Conservation (phyloP, 2,797 vertebrate species). For the Paratrypauchen microcephalus region DNA sequence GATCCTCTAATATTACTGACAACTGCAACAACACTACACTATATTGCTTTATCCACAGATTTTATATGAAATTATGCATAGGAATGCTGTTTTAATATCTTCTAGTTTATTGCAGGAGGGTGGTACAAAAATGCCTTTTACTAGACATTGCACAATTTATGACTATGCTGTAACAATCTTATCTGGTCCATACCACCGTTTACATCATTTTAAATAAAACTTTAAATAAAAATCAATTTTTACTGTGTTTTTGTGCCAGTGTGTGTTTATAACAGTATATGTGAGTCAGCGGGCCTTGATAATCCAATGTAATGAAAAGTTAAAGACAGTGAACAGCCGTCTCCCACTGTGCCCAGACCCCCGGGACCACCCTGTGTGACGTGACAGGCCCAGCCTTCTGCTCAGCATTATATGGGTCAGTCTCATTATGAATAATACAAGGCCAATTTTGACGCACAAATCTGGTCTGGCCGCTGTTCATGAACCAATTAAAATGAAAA, state of each 20-base stretch:
- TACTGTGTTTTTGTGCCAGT: not conserved
- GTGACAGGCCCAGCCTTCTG: constrained; percentile 30
- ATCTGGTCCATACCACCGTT: too few species aligned
- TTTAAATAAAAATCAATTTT: not conserved
- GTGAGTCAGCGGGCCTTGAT: constrained; percentile 7
- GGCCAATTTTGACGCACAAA: constrained; percentile 37
- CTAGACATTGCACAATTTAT: too few species aligned
- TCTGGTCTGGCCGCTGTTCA: constrained; percentile 15
- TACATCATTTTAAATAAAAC: too few species aligned
- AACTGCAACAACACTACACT: too few species aligned
- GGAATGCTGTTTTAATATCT: too few species aligned
- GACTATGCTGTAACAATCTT: too few species aligned
- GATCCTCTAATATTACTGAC: too few species aligned
- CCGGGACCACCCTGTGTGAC: constrained; percentile 19
- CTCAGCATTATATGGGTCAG: constrained; percentile 60
- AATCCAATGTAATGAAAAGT: constrained; percentile 37
- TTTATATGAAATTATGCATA: too few species aligned
- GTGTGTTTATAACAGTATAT: not conserved
- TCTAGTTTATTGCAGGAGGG: too few species aligned
- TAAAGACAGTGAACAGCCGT: constrained; percentile 22
- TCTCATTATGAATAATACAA: constrained; percentile 52
- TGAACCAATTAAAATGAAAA: constrained; percentile 23
- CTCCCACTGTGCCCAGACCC: constrained; percentile 31
- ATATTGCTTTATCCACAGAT: too few species aligned
- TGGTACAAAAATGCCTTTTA: too few species aligned